Evolutionary conservation across 2,113 vertebrate species (phyloP), one percentile per base, ranked within the genome.

Genomic region (Lota lota): DNA sequence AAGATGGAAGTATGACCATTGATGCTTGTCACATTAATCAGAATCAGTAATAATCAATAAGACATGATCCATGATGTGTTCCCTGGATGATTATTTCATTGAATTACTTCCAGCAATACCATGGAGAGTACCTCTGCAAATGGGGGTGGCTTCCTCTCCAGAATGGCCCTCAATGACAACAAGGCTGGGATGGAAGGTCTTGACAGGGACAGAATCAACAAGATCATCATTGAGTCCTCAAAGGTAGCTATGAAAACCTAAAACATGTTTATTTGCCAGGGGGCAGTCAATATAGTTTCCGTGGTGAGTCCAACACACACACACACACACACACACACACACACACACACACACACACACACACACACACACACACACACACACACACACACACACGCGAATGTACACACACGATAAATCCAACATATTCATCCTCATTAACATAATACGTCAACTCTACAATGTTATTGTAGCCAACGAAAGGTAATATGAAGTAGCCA

Each of bases 131-230:
- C 56, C n/a, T 28, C 2, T 4, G 69, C 69, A 20, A 85, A 67
- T 77, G 88, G 53, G 79, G 93, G 92, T 56, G 91, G 86, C 2
- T 64, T 95, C 79, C 90, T 97, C 10, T 95, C 95, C 83, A 92
- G 96, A 72, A 90, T 99, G 92, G 95, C 95, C 22, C 94, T 99
- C 72, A 99, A 99, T 84, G 97, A 99, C 85, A 98, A 99, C 89
- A 99, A 99, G 83, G 97, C 97, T 81, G 96, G 97, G 67, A 99
- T 99, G 97, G 92, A 98, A 79, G 97, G 95, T 65, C 88, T 99
- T 76, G 94, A 99, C 90, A 95, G 95, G 88, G 95, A 96, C 60
- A 99, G 95, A 86, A 98, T 99, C 83, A 99, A 99, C 88, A 98
- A 93, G 90, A 97, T 99, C 88, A 99, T 99, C 85, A 92, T 98